Evolutionary conservation across 2,888 invertebrate species (phyloP), one percentile per base, ranked within the genome.

Genomic region (Drosophila fulvimacula): DNA sequence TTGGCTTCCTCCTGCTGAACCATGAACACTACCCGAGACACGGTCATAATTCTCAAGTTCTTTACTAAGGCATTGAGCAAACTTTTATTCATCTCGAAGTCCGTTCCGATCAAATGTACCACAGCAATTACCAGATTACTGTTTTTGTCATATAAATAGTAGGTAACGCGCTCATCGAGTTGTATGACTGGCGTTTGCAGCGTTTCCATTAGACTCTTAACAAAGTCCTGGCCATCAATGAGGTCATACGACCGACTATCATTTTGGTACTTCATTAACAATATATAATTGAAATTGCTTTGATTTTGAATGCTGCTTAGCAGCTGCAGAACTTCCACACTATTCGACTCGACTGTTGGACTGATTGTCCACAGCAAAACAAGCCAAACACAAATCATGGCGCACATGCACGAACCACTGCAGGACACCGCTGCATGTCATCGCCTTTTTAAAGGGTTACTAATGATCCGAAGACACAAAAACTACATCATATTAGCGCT

Each of bases 21-120:
- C 11, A 91, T 34, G 59, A 92, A 88, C 4, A 92, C 60, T 4
- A 91, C 76, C 17, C 85, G 83, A 1, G 89, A 59, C 15, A 68
- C 72, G 10, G 78, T 86, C 75, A 90, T 90, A 15, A 86, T 83
- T 21, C 79, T 64, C 5, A 92, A 71, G 69, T 81, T 88, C 5
- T 57, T 56, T 1, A 83, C 77, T 34, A 90, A 55, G 3, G 77
- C 68, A 5, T 73, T 68, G 0, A 92, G 59, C 4, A 91, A 59
- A 1, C 15, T 66, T 1, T 42, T 55, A 13, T 90, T 78, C 21
- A 71, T 58, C 5, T 56, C 68, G 27, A 88, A 48, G 4, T 68
- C 63, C 15, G 5, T 41, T 24, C 62, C 53, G 11, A 57, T 61
- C 34, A 91, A 49, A 55, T 77, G 67, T 3, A 90, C 83, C 36